phyloP scores from a whole-genome alignment of 35 echinoderm and acorn worm genomes.

The Nesometra sesokonis region DNA sequence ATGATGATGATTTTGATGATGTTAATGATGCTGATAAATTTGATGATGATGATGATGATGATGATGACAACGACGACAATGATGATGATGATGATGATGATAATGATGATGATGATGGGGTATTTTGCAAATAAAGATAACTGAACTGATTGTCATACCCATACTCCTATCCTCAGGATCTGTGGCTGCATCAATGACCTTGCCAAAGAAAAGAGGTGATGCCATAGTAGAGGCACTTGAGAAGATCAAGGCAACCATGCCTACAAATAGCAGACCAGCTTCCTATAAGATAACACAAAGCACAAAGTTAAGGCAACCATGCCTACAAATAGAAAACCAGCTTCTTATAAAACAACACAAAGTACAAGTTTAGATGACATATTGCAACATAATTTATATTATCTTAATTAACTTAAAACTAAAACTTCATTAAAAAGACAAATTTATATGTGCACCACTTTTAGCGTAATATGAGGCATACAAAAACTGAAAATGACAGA shows the following conservation, averaged over 20 bases:
- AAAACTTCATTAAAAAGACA: too few species aligned
- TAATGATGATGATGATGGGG: background rate
- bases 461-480: too few species aligned
- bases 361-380: background rate
- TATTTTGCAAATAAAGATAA: background rate
- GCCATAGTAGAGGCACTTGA: slow-evolving; percentile 68
- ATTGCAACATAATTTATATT: too few species aligned
- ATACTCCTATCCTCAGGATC: slow-evolving; percentile 27
- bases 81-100: background rate
- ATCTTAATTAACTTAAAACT: too few species aligned
- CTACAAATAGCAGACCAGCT: slow-evolving; percentile 33
- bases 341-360: background rate
- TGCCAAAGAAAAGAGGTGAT: slow-evolving; percentile 72
- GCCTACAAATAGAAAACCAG: slow-evolving; percentile 36
- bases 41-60: too few species aligned
- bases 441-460: too few species aligned
- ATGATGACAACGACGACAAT: background rate
- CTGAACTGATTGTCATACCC: background rate
- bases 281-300: slow-evolving; percentile 26
- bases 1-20: too few species aligned
- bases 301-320: slow-evolving; percentile 35
- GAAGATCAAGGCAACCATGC: slow-evolving; percentile 47
- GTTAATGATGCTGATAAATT: too few species aligned
- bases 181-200: slow-evolving; percentile 63
- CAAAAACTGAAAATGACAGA: too few species aligned